phyloP scores from a whole-genome alignment of 2,888 invertebrate species.

The Mechanitis messenoides region DNA sequence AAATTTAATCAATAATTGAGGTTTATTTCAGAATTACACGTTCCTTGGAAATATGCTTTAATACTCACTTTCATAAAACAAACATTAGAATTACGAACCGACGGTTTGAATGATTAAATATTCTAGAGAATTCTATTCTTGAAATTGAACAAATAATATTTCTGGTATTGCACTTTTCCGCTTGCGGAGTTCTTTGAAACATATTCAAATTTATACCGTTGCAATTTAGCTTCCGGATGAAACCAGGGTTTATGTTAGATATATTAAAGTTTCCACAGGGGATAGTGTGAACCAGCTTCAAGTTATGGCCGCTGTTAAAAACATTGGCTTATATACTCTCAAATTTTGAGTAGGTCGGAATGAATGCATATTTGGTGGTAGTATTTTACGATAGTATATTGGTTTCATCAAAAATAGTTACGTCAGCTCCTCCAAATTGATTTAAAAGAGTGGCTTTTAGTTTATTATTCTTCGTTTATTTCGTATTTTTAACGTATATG shows the following conservation, averaged over 20 bases:
- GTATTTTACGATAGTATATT: background rate
- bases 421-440: background rate
- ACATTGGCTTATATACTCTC: constrained; percentile 8
- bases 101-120: background rate
- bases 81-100: too few relatives aligned
- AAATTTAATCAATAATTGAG: too few relatives aligned
- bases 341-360: background rate
- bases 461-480: background rate
- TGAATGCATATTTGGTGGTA: constrained; percentile 1
- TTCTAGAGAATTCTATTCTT: background rate
- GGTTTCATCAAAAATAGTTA: background rate
- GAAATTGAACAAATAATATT: background rate
- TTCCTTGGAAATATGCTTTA: too few relatives aligned
- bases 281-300: background rate
- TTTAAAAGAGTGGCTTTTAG: background rate
- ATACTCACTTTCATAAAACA: too few relatives aligned
- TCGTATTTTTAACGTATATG: background rate
- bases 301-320: constrained; percentile 17
- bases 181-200: constrained; percentile 3
- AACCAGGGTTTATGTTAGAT: constrained; percentile 4
- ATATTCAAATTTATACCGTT: constrained; percentile 9
- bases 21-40: too few relatives aligned
- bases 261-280: constrained; percentile 11
- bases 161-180: background rate
- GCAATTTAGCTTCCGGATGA: background rate